A percentile compares a stretch with the other conserved stretches of the same genome.
These are phyloP conservation scores for Indicator maculatus DNA, from an alignment of 2,113 vertebrate genomes.

Conservation along the genomic window DNA sequence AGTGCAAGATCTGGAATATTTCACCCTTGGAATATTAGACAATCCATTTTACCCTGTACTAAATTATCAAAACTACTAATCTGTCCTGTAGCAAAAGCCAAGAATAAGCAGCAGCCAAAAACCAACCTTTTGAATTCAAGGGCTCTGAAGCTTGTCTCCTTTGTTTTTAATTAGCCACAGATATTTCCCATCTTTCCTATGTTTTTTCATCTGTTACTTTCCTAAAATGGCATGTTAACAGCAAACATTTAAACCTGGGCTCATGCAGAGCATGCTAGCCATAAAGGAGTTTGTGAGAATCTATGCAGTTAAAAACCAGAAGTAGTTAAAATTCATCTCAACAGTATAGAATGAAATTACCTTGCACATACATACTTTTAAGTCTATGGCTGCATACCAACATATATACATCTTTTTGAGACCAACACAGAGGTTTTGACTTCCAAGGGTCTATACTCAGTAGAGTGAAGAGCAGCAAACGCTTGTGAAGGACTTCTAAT, in stretches of 20 bases:
- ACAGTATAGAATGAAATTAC: neutral
- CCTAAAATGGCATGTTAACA: neutral
- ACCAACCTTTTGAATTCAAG: neutral
- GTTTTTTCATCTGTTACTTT: neutral
- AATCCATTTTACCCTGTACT: neutral
- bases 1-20: conserved; percentile 34
- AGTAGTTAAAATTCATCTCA: neutral
- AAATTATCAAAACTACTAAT: conserved; percentile 36
- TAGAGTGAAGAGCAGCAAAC: neutral
- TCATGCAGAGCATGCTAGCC: neutral
- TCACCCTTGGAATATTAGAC: conserved; percentile 15
- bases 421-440: neutral
- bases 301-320: neutral
- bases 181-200: neutral
- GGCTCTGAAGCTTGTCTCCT: neutral
- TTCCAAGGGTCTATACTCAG: neutral
- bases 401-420: neutral
- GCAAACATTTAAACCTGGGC: neutral
- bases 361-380: neutral
- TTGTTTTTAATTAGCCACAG: neutral
- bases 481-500: neutral
- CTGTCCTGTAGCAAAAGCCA: conserved; percentile 1
- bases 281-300: neutral
- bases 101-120: conserved; percentile 31
- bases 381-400: neutral